A percentile compares a stretch with the other conserved stretches of the same genome.
Conservation (phyloP, 2,888 invertebrate genomes). For the Cryptops parisi region DNA sequence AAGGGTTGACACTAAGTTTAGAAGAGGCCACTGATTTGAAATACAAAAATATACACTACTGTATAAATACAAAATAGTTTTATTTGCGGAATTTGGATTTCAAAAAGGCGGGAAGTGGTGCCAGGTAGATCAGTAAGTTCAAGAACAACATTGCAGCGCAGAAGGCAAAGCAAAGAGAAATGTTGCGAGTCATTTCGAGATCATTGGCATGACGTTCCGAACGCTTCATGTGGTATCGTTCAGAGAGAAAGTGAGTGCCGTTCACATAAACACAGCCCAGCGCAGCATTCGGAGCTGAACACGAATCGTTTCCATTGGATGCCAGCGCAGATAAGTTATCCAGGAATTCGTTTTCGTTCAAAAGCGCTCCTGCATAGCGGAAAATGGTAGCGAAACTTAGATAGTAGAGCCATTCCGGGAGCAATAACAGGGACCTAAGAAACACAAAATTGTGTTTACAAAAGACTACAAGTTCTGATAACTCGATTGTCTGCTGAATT, state of each 20-base stretch:
- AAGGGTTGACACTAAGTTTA: too few species aligned
- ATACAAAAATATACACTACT: not conserved
- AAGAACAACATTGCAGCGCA: slow-evolving; percentile 63
- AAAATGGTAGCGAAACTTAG: slow-evolving; percentile 63
- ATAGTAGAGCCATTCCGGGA: slow-evolving; percentile 68
- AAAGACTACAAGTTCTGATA: too few species aligned
- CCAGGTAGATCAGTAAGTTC: slow-evolving; percentile 68
- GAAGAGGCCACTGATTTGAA: not conserved
- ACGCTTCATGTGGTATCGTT: slow-evolving; percentile 41
- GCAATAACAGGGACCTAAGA: slow-evolving; percentile 54
- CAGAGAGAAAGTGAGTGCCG: slow-evolving; percentile 54
- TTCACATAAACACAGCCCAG: slow-evolving; percentile 35
- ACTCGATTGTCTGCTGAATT: too few species aligned
- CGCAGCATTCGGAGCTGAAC: slow-evolving; percentile 18
- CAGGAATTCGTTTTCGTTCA: slow-evolving; percentile 53
- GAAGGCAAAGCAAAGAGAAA: slow-evolving; percentile 68
- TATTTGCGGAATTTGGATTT: slow-evolving; percentile 74
- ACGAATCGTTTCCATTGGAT: slow-evolving; percentile 15
- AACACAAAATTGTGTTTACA: too few species aligned
- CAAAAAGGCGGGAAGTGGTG: slow-evolving; percentile 68
- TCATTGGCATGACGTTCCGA: slow-evolving; percentile 27
- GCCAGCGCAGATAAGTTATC: slow-evolving; percentile 24
- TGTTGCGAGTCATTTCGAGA: slow-evolving; percentile 37
- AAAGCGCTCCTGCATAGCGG: slow-evolving; percentile 59
- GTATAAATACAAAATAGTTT: too few species aligned